Evolutionary conservation across 2,797 vertebrate genomes (phyloP), one percentile per base, ranked within the genome.

Genomic region (Alauda arvensis): DNA sequence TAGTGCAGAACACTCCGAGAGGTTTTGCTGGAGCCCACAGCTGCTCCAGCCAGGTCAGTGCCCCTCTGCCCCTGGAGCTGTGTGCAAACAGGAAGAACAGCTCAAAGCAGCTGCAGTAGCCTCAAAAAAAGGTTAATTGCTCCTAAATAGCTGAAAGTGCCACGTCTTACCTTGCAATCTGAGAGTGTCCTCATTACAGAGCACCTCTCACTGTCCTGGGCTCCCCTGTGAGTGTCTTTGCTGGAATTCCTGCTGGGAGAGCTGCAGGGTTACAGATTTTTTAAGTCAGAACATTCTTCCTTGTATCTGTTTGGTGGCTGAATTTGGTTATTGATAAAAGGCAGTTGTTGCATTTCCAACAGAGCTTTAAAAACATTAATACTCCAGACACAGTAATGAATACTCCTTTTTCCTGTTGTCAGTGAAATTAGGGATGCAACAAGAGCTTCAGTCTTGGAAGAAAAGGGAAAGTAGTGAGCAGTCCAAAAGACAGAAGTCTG

Each of bases 221-320:
- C 56, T 88, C 83, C 57, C 10, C 5, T 68, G 57, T 63, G 26
- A 71, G 72, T 66, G 51, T 33, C 70, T 86, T 18, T 91, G 66
- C 76, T 88, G 66, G 83, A 83, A 62, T 60, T 71, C 85, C 89
- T 92, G 81, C 89, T 88, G 91, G 49, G 83, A 81, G 25, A 79
- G 55, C 67, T 71, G 43, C 77, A 68, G 25, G 33, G 46, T 59
- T 77, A 57, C 55, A 79, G 52, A 69, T 91, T 79, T 87, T 79
- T 87, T 6, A 69, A 83, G 59, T 62, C 60, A 87, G 79, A 87
- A 51, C 0, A 1, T 67, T 69, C 40, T 71, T 75, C 49, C 13
- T 67, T 42, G 18, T 60, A 40, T 84, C 86, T 88, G 42, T 83
- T 80, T 80, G n/a, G 42, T 76, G 63, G 76, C 45, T 78, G 70